Conservation (phyloP, 1,140 invertebrate genomes). For the Aporrectodea caliginosa region DNA sequence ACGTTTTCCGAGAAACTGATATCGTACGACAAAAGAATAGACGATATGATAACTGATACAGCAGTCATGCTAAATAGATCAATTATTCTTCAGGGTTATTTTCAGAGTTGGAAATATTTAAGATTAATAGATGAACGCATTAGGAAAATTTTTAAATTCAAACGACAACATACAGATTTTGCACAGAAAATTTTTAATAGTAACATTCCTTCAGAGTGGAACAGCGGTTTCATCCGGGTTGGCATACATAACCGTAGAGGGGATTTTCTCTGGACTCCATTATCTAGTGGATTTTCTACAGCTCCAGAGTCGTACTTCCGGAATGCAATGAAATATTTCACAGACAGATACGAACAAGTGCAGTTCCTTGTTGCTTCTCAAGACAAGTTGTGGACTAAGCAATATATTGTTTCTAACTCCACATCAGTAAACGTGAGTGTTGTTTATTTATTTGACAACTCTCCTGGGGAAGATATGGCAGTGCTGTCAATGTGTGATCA, state of each 20-base stretch:
- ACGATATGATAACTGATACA: neutral
- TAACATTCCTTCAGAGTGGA: neutral
- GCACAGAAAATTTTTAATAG: neutral
- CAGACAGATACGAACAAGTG: neutral
- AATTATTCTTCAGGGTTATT: constrained; percentile 12
- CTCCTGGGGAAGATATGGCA: constrained; percentile 59
- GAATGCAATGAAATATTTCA: constrained; percentile 23
- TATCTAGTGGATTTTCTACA: constrained; percentile 4
- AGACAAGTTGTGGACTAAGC: constrained; percentile 16
- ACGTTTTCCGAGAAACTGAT: neutral
- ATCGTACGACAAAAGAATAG: neutral
- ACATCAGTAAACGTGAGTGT: neutral
- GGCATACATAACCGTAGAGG: constrained; percentile 27
- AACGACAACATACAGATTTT: neutral
- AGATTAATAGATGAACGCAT: neutral
- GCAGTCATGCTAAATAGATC: neutral
- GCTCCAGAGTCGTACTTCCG: constrained; percentile 16
- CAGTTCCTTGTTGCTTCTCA: constrained; percentile 25
- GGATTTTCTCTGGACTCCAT: constrained; percentile 8
- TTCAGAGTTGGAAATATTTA: constrained; percentile 25
- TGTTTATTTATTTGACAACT: constrained; percentile 5
- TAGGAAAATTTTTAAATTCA: constrained; percentile 10
- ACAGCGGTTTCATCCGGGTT: constrained; percentile 4
- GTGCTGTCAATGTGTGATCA: constrained; percentile 66
- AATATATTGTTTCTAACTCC: neutral